These are phyloP conservation scores for Geopemphigus sp. DNA, from an alignment of 1,140 invertebrate genomes.

Conservation along the genomic window DNA sequence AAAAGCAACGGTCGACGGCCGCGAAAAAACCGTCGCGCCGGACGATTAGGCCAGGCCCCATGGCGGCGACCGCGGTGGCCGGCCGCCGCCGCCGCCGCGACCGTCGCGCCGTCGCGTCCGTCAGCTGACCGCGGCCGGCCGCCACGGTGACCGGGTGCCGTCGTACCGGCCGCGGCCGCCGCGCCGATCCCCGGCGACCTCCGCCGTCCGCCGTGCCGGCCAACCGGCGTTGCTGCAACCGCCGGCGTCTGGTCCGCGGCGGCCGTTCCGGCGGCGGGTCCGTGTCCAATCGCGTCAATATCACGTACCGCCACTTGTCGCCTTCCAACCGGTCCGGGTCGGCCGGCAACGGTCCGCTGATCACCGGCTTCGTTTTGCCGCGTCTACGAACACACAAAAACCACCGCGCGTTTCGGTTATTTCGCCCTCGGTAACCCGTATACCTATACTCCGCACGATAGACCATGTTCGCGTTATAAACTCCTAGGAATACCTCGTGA, in stretches of 20 bases:
- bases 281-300: slow-evolving; percentile 29
- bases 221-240: not conserved
- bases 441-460: too few relatives aligned
- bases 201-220: not conserved
- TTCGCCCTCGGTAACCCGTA: too few relatives aligned
- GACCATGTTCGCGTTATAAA: too few relatives aligned
- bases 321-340: slow-evolving; percentile 23
- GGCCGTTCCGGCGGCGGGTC: slow-evolving; percentile 10
- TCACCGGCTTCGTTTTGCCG: not conserved
- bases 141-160: not conserved
- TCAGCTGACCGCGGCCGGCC: not conserved
- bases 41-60: not conserved
- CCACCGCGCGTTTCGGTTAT: not conserved
- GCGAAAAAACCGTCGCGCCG: not conserved
- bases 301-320: slow-evolving; percentile 41
- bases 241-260: not conserved
- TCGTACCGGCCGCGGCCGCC: not conserved
- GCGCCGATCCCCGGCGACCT: not conserved
- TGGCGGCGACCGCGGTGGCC: not conserved
- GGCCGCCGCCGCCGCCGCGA: too few relatives aligned
- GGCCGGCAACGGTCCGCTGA: slow-evolving; percentile 32
- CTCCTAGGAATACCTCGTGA: too few relatives aligned
- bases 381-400: not conserved
- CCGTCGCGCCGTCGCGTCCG: not conserved
- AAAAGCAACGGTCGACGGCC: not conserved